These are phyloP conservation scores for Tetranychus cinnabarinus DNA, from an alignment of 1,140 invertebrate species.

Conservation along the genomic window DNA sequence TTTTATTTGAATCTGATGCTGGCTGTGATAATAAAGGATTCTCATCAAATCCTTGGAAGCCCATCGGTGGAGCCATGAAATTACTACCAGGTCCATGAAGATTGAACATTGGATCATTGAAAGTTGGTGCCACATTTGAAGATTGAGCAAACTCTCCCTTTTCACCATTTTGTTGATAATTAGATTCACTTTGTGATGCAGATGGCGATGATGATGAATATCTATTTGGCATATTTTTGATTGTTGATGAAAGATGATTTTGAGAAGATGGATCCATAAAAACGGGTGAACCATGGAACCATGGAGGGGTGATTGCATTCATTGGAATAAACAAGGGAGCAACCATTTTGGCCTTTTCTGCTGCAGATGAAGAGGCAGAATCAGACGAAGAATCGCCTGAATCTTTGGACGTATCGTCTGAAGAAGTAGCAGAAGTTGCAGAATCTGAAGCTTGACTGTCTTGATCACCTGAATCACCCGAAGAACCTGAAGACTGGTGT, in stretches of 20 bases:
- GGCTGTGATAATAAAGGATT: not conserved
- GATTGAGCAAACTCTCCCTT: no score
- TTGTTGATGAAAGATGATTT: not conserved
- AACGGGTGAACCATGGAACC: not conserved
- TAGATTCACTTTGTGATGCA: not conserved
- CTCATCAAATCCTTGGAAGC: not conserved
- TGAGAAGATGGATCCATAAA: not conserved
- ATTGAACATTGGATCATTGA: not conserved
- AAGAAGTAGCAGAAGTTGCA: no score
- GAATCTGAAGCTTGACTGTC: no score
- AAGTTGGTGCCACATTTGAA: no score
- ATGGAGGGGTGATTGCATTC: not conserved
- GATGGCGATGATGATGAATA: not conserved
- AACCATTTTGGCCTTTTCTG: not conserved
- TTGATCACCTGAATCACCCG: no score
- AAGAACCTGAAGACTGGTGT: no score
- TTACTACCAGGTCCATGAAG: not conserved
- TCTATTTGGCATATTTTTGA: not conserved
- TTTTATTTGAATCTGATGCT: no score
- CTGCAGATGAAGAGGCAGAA: no score
- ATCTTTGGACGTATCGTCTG: no score
- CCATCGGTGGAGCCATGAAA: not conserved
- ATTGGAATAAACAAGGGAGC: not conserved
- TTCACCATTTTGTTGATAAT: no score
- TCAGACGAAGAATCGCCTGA: no score